Conservation (phyloP, 2,888 invertebrate genomes). For the Podotricha telesiphe region DNA sequence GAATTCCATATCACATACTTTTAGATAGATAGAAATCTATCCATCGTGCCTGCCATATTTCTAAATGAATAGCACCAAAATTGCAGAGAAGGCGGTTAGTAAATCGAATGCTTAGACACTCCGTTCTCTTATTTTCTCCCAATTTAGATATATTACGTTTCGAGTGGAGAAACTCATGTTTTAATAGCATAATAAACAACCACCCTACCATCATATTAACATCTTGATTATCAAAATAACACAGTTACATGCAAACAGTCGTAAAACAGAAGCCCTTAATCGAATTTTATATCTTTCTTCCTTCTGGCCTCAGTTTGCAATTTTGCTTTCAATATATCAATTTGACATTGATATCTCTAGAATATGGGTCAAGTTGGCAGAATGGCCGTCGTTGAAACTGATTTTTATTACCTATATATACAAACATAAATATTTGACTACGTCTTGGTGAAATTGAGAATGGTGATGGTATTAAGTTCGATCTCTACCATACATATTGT, state of each 20-base stretch:
- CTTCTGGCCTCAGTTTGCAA: conserved; percentile 41
- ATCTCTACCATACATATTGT: neutral
- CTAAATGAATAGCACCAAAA: too few species aligned
- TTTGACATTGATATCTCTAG: conserved; percentile 46
- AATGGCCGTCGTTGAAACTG: conserved; percentile 17
- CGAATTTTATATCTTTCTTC: conserved; percentile 39
- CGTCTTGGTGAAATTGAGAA: too few species aligned
- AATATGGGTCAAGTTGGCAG: conserved; percentile 35
- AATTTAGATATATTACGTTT: neutral
- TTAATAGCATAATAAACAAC: neutral
- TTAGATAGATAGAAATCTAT: too few species aligned
- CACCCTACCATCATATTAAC: neutral
- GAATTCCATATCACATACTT: too few species aligned
- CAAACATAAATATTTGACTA: neutral
- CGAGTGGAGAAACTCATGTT: too few species aligned
- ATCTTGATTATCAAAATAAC: too few species aligned
- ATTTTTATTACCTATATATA: conserved; percentile 5
- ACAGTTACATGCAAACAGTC: conserved; percentile 13
- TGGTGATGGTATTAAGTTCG: neutral
- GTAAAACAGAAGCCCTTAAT: conserved; percentile 38
- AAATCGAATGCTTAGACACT: neutral
- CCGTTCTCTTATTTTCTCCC: neutral
- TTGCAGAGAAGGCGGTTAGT: too few species aligned
- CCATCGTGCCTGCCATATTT: too few species aligned
- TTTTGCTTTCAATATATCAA: conserved; percentile 44